A percentile compares a stretch with the other conserved stretches of the same genome.
These are phyloP conservation scores for Carapus acus DNA, from an alignment of 2,797 vertebrate species.

Conservation along the genomic window DNA sequence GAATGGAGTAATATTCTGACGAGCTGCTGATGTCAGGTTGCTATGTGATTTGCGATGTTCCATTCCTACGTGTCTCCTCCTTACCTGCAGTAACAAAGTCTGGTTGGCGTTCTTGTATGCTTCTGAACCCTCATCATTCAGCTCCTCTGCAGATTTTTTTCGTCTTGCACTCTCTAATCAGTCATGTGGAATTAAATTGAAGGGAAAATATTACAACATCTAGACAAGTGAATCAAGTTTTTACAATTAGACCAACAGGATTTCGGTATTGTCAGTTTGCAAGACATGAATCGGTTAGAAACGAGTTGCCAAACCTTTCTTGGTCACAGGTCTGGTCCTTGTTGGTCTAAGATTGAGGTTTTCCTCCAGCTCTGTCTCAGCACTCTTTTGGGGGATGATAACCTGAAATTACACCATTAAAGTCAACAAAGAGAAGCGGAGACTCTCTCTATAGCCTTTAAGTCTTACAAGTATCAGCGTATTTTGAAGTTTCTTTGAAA, in stretches of 20 bases:
- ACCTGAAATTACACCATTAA: conserved; percentile 70
- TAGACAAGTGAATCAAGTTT: no score
- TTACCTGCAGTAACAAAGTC: conserved; percentile 83
- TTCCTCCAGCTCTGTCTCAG: conserved; percentile 57
- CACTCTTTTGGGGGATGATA: conserved; percentile 74
- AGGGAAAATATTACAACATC: neutral
- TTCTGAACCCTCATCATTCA: conserved; percentile 60
- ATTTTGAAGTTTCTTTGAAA: no score
- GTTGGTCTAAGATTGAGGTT: conserved; percentile 58
- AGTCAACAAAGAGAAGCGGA: no score
- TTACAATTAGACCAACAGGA: no score
- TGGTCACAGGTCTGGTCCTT: conserved; percentile 62
- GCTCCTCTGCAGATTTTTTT: conserved; percentile 51
- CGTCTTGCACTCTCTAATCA: conserved; percentile 57
- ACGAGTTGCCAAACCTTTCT: conserved; percentile 71
- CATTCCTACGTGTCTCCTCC: no score
- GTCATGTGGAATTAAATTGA: neutral
- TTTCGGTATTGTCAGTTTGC: no score
- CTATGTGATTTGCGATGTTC: no score
- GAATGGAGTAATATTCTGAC: no score
- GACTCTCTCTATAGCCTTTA: no score
- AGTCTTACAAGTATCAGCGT: no score
- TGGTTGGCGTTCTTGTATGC: conserved; percentile 75
- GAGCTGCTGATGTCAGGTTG: no score
- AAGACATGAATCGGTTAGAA: no score